phyloP scores from a whole-genome alignment of 2,797 vertebrate genomes.

The Dipus sagitta region DNA sequence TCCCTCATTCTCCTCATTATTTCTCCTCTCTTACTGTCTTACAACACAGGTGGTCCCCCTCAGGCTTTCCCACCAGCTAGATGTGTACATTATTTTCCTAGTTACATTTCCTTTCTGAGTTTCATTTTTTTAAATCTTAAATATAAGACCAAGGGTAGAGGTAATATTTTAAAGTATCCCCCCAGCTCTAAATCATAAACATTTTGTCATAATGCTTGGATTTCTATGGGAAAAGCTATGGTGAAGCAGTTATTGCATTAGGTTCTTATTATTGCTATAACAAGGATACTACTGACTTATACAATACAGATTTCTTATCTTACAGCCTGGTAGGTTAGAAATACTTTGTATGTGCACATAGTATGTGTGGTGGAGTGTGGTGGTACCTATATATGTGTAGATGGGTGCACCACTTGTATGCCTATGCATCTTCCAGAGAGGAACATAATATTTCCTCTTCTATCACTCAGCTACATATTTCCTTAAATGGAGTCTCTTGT shows the following conservation, averaged over 20 bases:
- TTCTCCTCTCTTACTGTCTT: constrained; percentile 22
- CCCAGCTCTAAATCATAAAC: not conserved
- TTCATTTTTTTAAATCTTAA: constrained; percentile 33
- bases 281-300: not conserved
- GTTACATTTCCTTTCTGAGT: constrained; percentile 12
- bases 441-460: no score
- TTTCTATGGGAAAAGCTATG: constrained; percentile 24
- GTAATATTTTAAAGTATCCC: not conserved
- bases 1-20: not conserved
- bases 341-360: not conserved
- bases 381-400: no score
- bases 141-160: not conserved
- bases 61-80: not conserved
- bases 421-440: no score
- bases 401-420: no score
- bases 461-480: no score
- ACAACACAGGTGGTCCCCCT: constrained; percentile 42
- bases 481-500: no score
- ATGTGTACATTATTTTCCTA: not conserved
- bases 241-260: not conserved
- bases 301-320: not conserved
- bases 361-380: no score
- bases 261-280: not conserved
- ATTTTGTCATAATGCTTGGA: constrained; percentile 8
- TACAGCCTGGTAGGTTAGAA: not conserved